Evolutionary conservation across 92 coral and sea anemone genomes (phyloP), one percentile per base, ranked within the genome.

Genomic region (Palythoa heliodiscus): DNA sequence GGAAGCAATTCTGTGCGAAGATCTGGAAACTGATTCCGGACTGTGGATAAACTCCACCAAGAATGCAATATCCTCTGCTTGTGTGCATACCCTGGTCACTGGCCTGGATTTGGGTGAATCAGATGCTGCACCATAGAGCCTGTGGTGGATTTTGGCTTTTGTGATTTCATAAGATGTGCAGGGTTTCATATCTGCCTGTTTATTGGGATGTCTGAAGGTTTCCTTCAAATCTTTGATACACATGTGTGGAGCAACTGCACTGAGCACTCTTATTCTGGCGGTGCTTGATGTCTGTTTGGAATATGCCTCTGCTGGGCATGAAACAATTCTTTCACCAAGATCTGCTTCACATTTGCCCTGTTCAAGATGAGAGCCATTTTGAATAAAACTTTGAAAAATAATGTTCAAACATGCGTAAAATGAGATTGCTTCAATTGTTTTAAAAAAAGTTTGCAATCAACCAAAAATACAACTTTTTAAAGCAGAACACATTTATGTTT

Each of bases 241-340:
- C 79, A 88, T 83, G 39, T 88, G 87, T 57, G 91, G 91, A 15
- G 91, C 87, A 11, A 76, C 73, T 22, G 91, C 71, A 82, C 87
- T 88, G 3, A 88, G 85, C 39, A 88, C 50, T 76, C 87, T 23
- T 52, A 88, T 69, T 57, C 75, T 57, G 35, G 78, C 84, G 25
- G 8, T 17, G n/a, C 71, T 78, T 12, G 11, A 16, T n/a, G 22
- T 11, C 63, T 87, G 80, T 23, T 72, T 70, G n/a, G 55, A 7
- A 52, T 87, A 87, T 71, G 86, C 78, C 17, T 57, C 73, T 38
- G 82, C 83, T 73, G 81, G 64, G 19, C 90, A 82, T 24, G 58
- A 38, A 16, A 72, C 24, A 16, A 87, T 76, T 76, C 55, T 78
- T 13, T 78, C 38, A 2, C 83, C 73, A 7, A 78, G 55, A 20